These are phyloP conservation scores for Agriotes lineatus DNA, from an alignment of 2,888 invertebrate species.

Conservation along the genomic window DNA sequence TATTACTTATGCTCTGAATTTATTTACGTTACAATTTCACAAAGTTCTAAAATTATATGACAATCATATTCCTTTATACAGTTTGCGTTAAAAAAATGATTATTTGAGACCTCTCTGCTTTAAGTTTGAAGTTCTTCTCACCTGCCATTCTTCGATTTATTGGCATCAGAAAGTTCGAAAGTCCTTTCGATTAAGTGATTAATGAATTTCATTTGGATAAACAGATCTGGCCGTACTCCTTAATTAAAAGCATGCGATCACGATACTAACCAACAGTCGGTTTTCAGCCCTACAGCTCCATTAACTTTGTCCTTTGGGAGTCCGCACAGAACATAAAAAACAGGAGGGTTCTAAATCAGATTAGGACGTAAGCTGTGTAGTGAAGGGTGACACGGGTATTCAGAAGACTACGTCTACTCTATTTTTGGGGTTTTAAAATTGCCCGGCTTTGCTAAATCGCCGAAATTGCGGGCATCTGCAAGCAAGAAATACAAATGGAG, in stretches of 20 bases:
- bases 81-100: no score
- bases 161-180: no score
- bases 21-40: no score
- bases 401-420: slow-evolving; percentile 9
- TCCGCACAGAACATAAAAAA: slow-evolving; percentile 9
- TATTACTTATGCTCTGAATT: no score
- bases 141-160: no score
- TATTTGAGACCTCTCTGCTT: no score
- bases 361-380: slow-evolving; percentile 18
- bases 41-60: no score
- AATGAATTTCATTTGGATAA: not conserved
- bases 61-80: no score
- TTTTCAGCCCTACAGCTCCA: slow-evolving; percentile 12
- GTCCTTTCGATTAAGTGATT: no score
- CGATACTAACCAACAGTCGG: slow-evolving; percentile 1
- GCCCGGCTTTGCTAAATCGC: slow-evolving; percentile 2
- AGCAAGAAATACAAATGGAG: no score
- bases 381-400: slow-evolving; percentile 17
- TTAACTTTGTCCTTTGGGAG: slow-evolving; percentile 11
- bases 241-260: slow-evolving; percentile 12
- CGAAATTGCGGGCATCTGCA: not conserved
- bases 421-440: slow-evolving; percentile 9
- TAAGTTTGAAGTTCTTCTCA: no score
- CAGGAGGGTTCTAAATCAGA: slow-evolving; percentile 18
- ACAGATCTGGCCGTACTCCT: not conserved